Evolutionary conservation across 2,797 vertebrate genomes (phyloP), one percentile per base, ranked within the genome.

Genomic region (Anguilla marmorata): DNA sequence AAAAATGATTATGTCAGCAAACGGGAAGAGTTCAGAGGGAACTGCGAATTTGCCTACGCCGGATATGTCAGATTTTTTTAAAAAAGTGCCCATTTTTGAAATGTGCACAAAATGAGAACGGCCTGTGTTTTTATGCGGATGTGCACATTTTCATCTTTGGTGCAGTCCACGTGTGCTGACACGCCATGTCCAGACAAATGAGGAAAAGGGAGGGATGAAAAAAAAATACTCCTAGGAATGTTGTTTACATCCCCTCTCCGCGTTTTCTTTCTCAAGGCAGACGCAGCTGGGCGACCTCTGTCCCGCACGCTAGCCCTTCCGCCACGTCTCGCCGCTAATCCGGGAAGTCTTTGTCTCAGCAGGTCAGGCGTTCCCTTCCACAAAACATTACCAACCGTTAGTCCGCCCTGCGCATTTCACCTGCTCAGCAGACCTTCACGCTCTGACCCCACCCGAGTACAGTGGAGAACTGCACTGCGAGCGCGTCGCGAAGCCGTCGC

Each of bases 251-350:
- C 7, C 83, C 66, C 0, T 6, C 66, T 88, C 63, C 50, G 1
- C 27, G 30, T 45, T 41, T 41, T 7, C 74, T 79, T 45, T 79
- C 37, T 76, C 72, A 41, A 41, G 33, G 41, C 37, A 37, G 45
- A 91, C 91, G 87, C 92, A 93, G 92, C 94, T 94, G 92, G 92
- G 89, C 58, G 90, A 89, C 89, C 90, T 89, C 93, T 91, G 91
- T 90, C 90, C 90, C 90, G 90, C 92, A 92, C 94, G 94, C 91
- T 92, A 92, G 91, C 91, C 92, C 92, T 91, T 95, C 93, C 93
- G 92, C 94, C 93, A 94, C 93, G 93, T 93, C 92, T 58, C 56
- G 56, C 14, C 16, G 12, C 56, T 58, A 58, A 19, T 58, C 56
- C 56, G 56, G 1, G 1, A 45, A 45, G 41, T 14, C 56, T 58